Conservation (phyloP, 2,888 invertebrate species). For the Rhagonycha fulva region DNA sequence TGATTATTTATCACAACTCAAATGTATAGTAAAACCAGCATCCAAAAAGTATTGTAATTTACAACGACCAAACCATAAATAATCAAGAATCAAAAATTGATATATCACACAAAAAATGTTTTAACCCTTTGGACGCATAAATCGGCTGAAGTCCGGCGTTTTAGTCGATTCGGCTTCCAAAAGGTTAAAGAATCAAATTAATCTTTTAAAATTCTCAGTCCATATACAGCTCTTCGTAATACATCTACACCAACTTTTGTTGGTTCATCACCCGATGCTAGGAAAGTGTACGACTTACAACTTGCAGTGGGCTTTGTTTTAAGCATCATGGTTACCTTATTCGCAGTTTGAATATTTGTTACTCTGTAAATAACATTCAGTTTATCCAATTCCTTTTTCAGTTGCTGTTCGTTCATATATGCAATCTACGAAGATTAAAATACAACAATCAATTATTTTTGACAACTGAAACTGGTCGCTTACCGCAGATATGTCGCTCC, state of each 20-base stretch:
- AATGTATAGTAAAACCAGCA: too few species aligned
- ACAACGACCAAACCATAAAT: too few species aligned
- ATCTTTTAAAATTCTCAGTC: background rate
- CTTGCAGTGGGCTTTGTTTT: background rate
- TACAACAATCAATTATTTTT: background rate
- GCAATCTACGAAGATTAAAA: background rate
- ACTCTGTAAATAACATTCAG: background rate
- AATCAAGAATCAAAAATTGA: too few species aligned
- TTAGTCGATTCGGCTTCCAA: too few species aligned
- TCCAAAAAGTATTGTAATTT: too few species aligned
- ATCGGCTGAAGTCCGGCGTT: too few species aligned
- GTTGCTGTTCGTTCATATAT: background rate
- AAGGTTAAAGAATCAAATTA: too few species aligned
- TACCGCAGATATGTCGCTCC: background rate
- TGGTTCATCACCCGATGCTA: background rate
- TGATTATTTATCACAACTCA: too few species aligned
- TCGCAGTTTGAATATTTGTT: background rate
- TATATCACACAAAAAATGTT: too few species aligned
- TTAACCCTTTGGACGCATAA: too few species aligned
- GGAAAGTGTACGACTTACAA: background rate
- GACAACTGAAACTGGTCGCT: background rate
- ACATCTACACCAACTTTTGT: background rate
- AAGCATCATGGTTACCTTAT: background rate
- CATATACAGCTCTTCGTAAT: background rate
- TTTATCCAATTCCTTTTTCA: background rate